Base-by-base conservation (phyloP, 1,140 invertebrate genomes). In the Danaus melanippus region DNA sequence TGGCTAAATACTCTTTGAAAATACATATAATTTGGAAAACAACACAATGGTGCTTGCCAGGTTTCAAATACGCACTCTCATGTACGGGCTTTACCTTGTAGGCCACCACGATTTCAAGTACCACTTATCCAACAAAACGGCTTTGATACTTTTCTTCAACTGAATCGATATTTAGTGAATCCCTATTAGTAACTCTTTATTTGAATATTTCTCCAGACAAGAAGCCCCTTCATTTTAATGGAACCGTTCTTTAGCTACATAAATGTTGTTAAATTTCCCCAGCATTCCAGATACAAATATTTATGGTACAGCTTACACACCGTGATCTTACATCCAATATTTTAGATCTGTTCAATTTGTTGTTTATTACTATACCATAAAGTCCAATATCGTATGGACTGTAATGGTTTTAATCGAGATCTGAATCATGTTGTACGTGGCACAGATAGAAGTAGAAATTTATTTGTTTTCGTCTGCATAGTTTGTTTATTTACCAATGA, bases 161-260 rank as follows among this genome's bases (percentile, higher is more conserved):
- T 61, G 56, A 53, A 67, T 52, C 53, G 53, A 53, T 63, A 69
- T 64, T 61, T 55, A 66, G 50, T 47, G 53, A 56, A 53, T 59
- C 62, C 71, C 66, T 70, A 73, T 73, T 71, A 73, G 63, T 73
- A 64, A 61, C 63, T 63, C 71, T n/a, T n/a, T n/a, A n/a, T n/a
- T n/a, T n/a, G n/a, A n/a, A n/a, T n/a, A n/a, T n/a, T n/a, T n/a
- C n/a, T n/a, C n/a, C n/a, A n/a, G n/a, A n/a, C n/a, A n/a, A n/a
- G n/a, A n/a, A n/a, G n/a, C n/a, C n/a, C n/a, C n/a, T n/a, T n/a
- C n/a, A n/a, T n/a, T 74, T 69, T 72, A 74, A 70, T 76, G 60
- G 69, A 67, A 64, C 71, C 64, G 53, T 69, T 70, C 64, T 73
- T 70, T 69, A 71, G 64, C 64, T 68, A 62, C 63, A 69, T 62